Conservation (phyloP, 2,113 vertebrate genomes). For the Mystacornis crossleyi region DNA sequence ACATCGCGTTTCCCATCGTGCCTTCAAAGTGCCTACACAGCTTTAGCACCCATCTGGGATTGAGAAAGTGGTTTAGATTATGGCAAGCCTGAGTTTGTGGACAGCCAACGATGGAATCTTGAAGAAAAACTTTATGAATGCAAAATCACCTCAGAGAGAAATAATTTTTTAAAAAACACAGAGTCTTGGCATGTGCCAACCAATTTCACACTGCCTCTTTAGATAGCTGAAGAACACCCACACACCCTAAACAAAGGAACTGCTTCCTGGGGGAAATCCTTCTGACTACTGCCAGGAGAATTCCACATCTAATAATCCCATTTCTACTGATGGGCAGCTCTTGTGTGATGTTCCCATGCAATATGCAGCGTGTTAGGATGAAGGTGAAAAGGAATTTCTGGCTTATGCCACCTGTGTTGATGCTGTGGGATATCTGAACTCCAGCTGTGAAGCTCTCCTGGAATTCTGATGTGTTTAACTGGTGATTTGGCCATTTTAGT, state of each 20-base stretch:
- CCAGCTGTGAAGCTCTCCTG: neutral
- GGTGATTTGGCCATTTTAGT: neutral
- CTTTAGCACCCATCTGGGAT: neutral
- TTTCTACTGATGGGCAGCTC: neutral
- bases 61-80: neutral
- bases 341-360: neutral
- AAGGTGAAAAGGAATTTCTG: neutral
- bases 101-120: neutral
- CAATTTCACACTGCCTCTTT: neutral
- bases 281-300: neutral
- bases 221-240: neutral
- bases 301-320: neutral
- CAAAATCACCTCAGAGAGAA: neutral
- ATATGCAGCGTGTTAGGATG: neutral
- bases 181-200: neutral
- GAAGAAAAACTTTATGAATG: neutral
- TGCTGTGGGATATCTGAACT: neutral
- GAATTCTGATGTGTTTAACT: neutral
- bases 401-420: neutral
- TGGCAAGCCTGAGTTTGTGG: neutral
- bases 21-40: neutral
- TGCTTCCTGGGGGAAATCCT: neutral
- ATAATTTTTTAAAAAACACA: neutral
- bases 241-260: neutral
- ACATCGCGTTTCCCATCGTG: neutral